Conservation (phyloP, 2,888 invertebrate species). For the Cheilosia vulpina region DNA sequence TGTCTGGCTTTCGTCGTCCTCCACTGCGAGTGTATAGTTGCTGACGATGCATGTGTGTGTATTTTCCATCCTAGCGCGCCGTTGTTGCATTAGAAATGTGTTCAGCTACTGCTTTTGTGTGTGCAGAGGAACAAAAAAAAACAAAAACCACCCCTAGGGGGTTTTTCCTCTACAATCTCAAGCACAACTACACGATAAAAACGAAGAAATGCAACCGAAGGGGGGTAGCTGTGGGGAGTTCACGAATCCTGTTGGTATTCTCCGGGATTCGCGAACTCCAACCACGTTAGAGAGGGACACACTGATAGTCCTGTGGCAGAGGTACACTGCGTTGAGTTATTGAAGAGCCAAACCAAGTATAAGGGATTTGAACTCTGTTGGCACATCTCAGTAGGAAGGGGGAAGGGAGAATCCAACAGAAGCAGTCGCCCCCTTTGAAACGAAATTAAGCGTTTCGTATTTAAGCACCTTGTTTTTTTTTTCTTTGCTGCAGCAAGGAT, state of each 20-base stretch:
- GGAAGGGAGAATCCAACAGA: neutral
- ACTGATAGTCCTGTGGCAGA: conserved; percentile 39
- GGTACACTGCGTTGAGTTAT: conserved; percentile 47
- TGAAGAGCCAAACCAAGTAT: conserved; percentile 53
- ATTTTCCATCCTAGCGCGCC: conserved; percentile 22
- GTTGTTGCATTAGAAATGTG: conserved; percentile 67
- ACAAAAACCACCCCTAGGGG: conserved; percentile 39
- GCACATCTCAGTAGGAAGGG: conserved; percentile 15
- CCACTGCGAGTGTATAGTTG: conserved; percentile 59
- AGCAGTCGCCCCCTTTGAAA: conserved; percentile 21
- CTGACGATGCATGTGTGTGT: conserved; percentile 57
- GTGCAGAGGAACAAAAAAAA: conserved; percentile 34
- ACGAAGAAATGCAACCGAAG: conserved; percentile 65
- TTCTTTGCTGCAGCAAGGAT: conserved; percentile 21
- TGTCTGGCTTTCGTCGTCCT: conserved; percentile 65
- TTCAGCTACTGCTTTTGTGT: conserved; percentile 42
- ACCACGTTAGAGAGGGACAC: conserved; percentile 38
- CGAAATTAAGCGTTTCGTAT: conserved; percentile 64
- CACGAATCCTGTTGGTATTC: conserved; percentile 64
- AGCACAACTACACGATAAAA: conserved; percentile 68
- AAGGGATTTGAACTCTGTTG: conserved; percentile 69
- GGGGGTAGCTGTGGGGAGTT: conserved; percentile 41
- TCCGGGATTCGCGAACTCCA: conserved; percentile 37
- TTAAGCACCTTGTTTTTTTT: conserved; percentile 11
- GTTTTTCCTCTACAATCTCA: conserved; percentile 62